Evolutionary conservation across 2,113 vertebrate species (phyloP).

Genomic region (Lophotis ruficrista): DNA sequence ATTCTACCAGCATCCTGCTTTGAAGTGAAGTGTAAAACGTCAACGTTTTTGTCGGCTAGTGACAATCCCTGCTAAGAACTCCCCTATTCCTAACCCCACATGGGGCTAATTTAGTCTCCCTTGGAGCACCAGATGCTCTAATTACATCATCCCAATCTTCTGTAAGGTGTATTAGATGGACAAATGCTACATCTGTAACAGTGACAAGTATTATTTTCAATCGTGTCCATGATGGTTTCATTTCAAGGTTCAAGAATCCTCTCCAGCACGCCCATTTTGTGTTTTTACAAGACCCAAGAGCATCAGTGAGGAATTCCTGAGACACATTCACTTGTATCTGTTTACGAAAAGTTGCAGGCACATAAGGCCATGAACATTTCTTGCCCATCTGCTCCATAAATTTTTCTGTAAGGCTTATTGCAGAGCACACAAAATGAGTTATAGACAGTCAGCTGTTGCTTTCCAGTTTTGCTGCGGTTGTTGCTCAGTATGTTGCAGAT

Average conservation of each 20-base stretch:
- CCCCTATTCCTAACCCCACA: neutral
- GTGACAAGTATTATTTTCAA: neutral
- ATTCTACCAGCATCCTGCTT: neutral
- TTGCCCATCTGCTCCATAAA: slow-evolving; percentile 59
- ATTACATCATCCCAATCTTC: neutral
- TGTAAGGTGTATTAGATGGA: neutral
- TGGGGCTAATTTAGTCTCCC: neutral
- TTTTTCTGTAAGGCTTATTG: slow-evolving; percentile 20
- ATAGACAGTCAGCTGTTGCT: slow-evolving; percentile 28
- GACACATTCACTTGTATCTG: neutral
- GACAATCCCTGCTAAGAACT: neutral
- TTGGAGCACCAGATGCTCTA: slow-evolving; percentile 10
- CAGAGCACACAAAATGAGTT: slow-evolving; percentile 1
- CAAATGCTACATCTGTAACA: neutral
- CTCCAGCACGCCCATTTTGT: neutral
- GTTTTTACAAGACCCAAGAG: neutral
- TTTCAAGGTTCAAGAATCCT: neutral
- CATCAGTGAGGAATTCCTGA: neutral
- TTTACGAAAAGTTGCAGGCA: neutral
- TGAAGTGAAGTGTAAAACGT: neutral
- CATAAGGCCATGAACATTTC: slow-evolving; percentile 49
- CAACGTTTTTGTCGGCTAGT: neutral
- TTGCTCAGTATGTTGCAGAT: neutral
- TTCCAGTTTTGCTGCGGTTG: neutral
- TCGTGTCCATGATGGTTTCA: neutral